Evolutionary conservation across 2,797 vertebrate genomes (phyloP), one percentile per base, ranked within the genome.

Genomic region (Gymnocypris eckloni): DNA sequence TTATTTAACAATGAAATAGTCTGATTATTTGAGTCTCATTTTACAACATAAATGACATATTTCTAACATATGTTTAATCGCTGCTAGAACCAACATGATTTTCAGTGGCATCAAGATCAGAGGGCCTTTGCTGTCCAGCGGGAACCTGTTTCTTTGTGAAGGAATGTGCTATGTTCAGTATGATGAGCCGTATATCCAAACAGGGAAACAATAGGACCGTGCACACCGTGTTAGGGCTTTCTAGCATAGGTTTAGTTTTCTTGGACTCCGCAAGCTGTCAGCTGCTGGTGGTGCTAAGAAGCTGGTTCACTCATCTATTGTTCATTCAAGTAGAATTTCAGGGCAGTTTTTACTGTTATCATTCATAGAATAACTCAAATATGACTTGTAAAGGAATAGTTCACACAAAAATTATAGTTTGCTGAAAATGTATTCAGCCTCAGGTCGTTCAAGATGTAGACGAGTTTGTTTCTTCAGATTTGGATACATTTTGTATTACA

Each of bases 191-290:
- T 43, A 52, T 84, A 54, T 67, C 22, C 10, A 67, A 50, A 83
- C 71, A 67, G 6, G 28, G 22, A 59, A 43, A 79, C 75, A 79
- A 80, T 39, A 67, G 80, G 56, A 6, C 64, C 10, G 33, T 7
- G 56, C 13, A 66, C 48, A 45, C 16, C 4, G 25, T 43, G 39
- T 64, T 78, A n/a, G 20, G 22, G 52, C 4, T 70, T 82, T 59
- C 39, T 43, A 59, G 16, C 43, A 77, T n/a, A 41, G 41, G 64
- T 77, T 64, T 86, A n/a, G 73, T 67, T 77, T 82, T 82, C 43
- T 67, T 45, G 39, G 66, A 61, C 78, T 86, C 87, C 87, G 88
- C 75, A 87, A 83, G 71, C 18, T 71, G 43, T 50, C 61, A 76
- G 50, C 67, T 67, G 79, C 18, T 76, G 85, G 50, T 33, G 52